A percentile compares a stretch with the other conserved stretches of the same genome.
phyloP scores from a whole-genome alignment of 2,888 invertebrate genomes.

The Chrysolina oricalcia region DNA sequence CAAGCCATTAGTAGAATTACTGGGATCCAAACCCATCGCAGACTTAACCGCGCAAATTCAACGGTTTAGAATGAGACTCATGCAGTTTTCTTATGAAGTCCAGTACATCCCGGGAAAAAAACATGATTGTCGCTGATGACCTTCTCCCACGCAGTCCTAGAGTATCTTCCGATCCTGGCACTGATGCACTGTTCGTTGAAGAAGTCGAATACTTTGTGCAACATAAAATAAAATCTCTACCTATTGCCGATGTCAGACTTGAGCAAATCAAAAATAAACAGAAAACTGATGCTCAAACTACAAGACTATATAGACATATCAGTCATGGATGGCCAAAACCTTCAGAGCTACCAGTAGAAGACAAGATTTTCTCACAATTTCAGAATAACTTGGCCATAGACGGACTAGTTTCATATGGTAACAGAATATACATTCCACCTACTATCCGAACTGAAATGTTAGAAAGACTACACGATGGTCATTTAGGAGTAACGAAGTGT shows the following conservation, averaged over 20 bases:
- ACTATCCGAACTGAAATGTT: neutral
- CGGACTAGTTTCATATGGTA: neutral
- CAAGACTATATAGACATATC: no score
- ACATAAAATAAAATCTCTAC: no score
- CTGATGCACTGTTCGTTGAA: slow-evolving; percentile 21
- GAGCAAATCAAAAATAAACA: no score
- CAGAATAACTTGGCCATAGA: no score
- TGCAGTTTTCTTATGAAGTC: no score
- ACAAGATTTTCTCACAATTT: neutral
- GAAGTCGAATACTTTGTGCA: neutral
- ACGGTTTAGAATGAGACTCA: no score
- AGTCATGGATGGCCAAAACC: neutral
- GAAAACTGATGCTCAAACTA: neutral
- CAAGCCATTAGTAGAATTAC: slow-evolving; percentile 64
- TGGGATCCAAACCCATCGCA: slow-evolving; percentile 63
- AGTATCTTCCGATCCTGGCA: slow-evolving; percentile 59
- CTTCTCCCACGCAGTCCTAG: slow-evolving; percentile 61
- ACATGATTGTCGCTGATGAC: no score
- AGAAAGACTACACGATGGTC: no score
- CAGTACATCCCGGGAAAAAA: no score
- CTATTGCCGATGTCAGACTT: no score
- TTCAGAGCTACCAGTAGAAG: slow-evolving; percentile 9
- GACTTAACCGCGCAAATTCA: slow-evolving; percentile 51
- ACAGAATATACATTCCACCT: neutral
- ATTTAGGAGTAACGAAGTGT: no score